Evolutionary conservation across 2,888 invertebrate species (phyloP).

Genomic region (Thera britannica): DNA sequence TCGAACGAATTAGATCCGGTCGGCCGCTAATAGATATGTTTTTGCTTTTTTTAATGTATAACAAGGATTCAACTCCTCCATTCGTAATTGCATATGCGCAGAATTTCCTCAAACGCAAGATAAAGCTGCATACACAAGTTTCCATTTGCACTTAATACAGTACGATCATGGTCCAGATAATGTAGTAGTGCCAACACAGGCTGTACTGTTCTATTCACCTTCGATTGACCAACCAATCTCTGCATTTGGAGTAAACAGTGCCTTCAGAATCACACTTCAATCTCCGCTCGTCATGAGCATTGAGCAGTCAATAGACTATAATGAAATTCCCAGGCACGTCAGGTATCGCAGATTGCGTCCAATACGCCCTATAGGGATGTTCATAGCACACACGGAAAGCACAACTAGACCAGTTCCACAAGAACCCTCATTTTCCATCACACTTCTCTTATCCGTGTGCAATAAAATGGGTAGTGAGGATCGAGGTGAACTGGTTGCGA

Average conservation of each 20-base stretch:
- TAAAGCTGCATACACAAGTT: constrained; percentile 8
- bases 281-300: constrained; percentile 66
- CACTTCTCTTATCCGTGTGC: constrained; percentile 27
- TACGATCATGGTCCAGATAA: constrained; percentile 16
- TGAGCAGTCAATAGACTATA: constrained; percentile 72
- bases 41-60: too few relatives aligned
- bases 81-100: background rate
- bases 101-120: constrained; percentile 7
- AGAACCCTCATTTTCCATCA: constrained; percentile 47
- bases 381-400: constrained; percentile 58
- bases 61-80: too few relatives aligned
- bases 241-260: constrained; percentile 23
- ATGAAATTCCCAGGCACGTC: constrained; percentile 77
- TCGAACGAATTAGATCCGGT: too few relatives aligned
- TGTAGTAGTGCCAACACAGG: background rate
- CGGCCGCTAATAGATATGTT: too few relatives aligned
- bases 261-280: constrained; percentile 50
- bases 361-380: constrained; percentile 74
- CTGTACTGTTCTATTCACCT: background rate
- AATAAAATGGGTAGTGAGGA: constrained; percentile 40
- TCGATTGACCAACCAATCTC: constrained; percentile 29
- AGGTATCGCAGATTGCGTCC: constrained; percentile 80
- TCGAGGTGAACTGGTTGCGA: constrained; percentile 53
- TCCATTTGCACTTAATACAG: constrained; percentile 22
- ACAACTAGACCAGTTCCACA: constrained; percentile 51